phyloP scores from a whole-genome alignment of 1,140 invertebrate species.

The Hylyphantes graminicola region DNA sequence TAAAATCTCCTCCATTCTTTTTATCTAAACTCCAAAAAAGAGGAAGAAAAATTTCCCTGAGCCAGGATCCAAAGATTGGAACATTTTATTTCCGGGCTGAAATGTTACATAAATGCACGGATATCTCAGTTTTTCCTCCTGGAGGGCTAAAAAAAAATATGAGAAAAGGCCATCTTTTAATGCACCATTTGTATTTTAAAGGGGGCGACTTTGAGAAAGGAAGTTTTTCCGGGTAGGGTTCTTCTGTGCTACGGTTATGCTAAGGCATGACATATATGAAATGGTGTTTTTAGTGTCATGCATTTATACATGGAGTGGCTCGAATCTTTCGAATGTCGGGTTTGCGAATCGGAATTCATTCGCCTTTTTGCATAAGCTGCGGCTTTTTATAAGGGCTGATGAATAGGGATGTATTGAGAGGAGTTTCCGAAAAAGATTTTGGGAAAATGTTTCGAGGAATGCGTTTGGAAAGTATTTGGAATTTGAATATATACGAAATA shows the following conservation, averaged over 20 bases:
- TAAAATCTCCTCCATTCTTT: too few species aligned
- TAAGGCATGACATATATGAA: slow-evolving; percentile 6
- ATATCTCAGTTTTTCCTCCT: slow-evolving; percentile 1
- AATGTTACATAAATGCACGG: slow-evolving; percentile 1
- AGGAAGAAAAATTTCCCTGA: slow-evolving; percentile 24
- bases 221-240: not conserved
- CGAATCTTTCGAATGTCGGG: not conserved
- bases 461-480: too few species aligned
- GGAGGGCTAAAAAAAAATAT: not conserved
- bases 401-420: too few species aligned
- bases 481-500: too few species aligned
- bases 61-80: not conserved
- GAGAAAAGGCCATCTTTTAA: slow-evolving; percentile 17
- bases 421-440: too few species aligned
- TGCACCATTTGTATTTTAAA: slow-evolving; percentile 57
- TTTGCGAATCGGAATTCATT: slow-evolving; percentile 1
- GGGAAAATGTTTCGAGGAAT: too few species aligned
- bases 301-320: slow-evolving; percentile 6
- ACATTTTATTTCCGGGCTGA: slow-evolving; percentile 16
- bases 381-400: not conserved
- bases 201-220: slow-evolving; percentile 4
- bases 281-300: not conserved
- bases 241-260: not conserved
- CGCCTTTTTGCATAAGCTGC: not conserved
- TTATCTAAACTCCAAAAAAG: not conserved